A percentile compares a stretch with the other conserved stretches of the same genome.
Conservation (phyloP, 2,797 vertebrate genomes). For the Lepus townsendii region DNA sequence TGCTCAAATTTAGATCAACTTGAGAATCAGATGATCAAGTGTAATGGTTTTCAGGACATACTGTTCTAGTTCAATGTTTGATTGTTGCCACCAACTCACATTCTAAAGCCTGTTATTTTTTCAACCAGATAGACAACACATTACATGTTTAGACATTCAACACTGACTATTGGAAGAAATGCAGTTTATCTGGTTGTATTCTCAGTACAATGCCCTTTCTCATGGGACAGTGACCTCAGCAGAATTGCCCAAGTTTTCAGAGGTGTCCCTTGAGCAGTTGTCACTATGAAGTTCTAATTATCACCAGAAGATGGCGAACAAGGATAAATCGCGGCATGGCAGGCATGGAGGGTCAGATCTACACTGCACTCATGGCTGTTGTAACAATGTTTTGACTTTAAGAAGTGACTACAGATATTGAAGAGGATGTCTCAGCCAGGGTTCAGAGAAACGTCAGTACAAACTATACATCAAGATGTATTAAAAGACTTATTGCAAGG, state of each 20-base stretch:
- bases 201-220: not conserved
- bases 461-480: not conserved
- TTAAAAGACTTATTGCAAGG: not conserved
- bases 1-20: not conserved
- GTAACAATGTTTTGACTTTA: not conserved
- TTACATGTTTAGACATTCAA: not conserved
- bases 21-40: too few species aligned
- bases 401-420: not conserved
- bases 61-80: too few species aligned
- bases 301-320: constrained; percentile 52
- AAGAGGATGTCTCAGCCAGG: not conserved
- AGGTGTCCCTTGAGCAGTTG: not conserved
- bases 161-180: not conserved
- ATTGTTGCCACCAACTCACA: not conserved
- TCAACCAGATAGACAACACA: not conserved
- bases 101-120: constrained; percentile 1
- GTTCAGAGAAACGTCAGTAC: not conserved
- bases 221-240: not conserved
- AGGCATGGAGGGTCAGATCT: not conserved
- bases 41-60: too few species aligned
- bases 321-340: not conserved
- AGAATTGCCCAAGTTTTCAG: not conserved
- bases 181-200: not conserved
- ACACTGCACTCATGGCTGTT: not conserved
- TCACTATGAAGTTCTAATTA: not conserved